These are phyloP conservation scores for Neodon shergylaensis DNA, from an alignment of 2,113 vertebrate species.

Conservation along the genomic window DNA sequence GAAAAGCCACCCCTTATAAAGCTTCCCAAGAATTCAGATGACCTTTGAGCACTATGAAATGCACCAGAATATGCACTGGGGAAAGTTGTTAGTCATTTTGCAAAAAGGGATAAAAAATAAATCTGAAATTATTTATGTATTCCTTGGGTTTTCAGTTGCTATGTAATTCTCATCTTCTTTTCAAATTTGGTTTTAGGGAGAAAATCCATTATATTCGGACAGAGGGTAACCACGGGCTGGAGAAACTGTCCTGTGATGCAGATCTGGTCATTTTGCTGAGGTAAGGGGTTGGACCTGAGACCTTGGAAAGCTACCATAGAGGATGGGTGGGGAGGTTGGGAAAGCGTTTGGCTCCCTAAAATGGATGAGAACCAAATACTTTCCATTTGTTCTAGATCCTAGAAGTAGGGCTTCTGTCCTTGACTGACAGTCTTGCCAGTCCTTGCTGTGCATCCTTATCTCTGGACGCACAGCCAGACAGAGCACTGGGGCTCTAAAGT, in stretches of 20 bases:
- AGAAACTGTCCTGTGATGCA: slow-evolving; percentile 97
- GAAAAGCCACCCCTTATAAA: neutral
- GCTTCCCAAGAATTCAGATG: accelerated
- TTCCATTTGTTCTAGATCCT: neutral
- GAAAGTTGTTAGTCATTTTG: neutral
- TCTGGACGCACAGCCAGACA: neutral
- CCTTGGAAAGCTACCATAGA: neutral
- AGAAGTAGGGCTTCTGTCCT: neutral
- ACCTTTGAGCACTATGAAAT: neutral
- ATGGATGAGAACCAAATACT: neutral
- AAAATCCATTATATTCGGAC: slow-evolving; percentile 98
- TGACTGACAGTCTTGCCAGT: neutral
- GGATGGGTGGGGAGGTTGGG: too few species aligned
- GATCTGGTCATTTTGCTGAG: slow-evolving; percentile 98
- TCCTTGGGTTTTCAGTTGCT: accelerated
- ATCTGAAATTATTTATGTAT: neutral
- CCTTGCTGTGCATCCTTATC: neutral
- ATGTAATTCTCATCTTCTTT: slow-evolving; percentile 21
- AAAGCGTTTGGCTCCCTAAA: neutral
- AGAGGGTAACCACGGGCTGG: slow-evolving; percentile 95
- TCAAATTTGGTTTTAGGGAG: slow-evolving; percentile 88
- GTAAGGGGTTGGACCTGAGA: slow-evolving; percentile 81
- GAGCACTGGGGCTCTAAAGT: neutral
- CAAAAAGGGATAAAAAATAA: neutral
- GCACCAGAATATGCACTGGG: neutral